A percentile compares a stretch with the other conserved stretches of the same genome.
Conservation (phyloP, 2,888 invertebrate genomes). For the Drosophila neotestacea region DNA sequence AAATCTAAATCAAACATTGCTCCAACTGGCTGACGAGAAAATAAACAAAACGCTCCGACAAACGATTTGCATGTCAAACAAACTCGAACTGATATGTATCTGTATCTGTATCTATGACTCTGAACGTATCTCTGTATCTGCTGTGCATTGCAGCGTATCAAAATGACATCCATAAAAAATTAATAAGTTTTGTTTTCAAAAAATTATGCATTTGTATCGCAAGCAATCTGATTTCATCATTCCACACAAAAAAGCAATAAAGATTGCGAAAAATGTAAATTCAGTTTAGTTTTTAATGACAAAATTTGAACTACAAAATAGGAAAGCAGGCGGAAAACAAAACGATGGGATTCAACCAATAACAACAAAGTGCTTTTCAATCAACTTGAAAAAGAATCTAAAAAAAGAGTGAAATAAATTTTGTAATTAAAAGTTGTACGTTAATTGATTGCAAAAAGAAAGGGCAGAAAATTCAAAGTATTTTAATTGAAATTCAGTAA, state of each 20-base stretch:
- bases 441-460: slow-evolving; percentile 53
- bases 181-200: slow-evolving; percentile 43
- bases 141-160: slow-evolving; percentile 42
- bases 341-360: slow-evolving; percentile 3
- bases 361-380: slow-evolving; percentile 30
- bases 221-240: slow-evolving; percentile 62
- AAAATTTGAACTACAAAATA: slow-evolving; percentile 44
- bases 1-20: slow-evolving; percentile 70
- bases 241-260: slow-evolving; percentile 27
- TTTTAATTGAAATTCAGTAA: slow-evolving; percentile 58
- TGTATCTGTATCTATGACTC: slow-evolving; percentile 15
- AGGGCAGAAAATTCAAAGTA: slow-evolving; percentile 28
- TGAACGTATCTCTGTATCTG: slow-evolving; percentile 24
- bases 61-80: slow-evolving; percentile 76
- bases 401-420: slow-evolving; percentile 24
- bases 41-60: slow-evolving; percentile 51
- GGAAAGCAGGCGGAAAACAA: slow-evolving; percentile 19
- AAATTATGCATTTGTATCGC: slow-evolving; percentile 53
- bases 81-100: slow-evolving; percentile 39
- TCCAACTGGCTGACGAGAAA: slow-evolving; percentile 32
- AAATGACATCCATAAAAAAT: slow-evolving; percentile 56
- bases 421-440: slow-evolving; percentile 48
- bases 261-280: slow-evolving; percentile 70
- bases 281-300: slow-evolving; percentile 36
- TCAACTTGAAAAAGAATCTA: slow-evolving; percentile 29